Evolutionary conservation across 1,140 invertebrate species (phyloP), one percentile per base, ranked within the genome.

Genomic region (Zaprionus inermis): DNA sequence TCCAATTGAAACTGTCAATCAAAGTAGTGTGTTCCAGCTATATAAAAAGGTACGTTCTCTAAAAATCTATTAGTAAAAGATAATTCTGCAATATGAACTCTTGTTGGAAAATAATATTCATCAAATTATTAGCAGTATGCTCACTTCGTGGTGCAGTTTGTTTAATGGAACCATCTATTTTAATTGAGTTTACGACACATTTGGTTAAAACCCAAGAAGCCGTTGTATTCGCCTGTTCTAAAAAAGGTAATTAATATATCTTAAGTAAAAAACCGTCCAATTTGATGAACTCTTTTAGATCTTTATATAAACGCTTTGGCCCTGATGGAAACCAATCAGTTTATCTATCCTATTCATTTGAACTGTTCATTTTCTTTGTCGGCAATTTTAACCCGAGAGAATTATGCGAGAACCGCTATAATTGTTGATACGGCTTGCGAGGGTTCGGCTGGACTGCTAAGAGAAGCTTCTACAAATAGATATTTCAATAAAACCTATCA

Each of bases 401-500:
- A 68, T 24, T 72, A 76, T 49, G 79, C 71, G 22, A 60, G 64
- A 7, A 84, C 88, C n/a, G 11, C 78, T 11, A 69, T 91, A 16
- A 44, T 91, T 20, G 72, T 89, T 11, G 72, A 91, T 58, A 63
- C 78, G 0, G 28, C 1, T 20, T 91, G 89, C 11, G 58, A 55
- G 4, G 74, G 66, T 3, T 38, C 76, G 3, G 9, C n/a, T 20
- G 38, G 18, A 0, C 54, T 91, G 0, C 56, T 91, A 3, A 54
- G 10, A 4, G 54, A 77, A 63, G 85, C 81, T 14, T 78, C 89
- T 49, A 22, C 24, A 6, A 18, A 59, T 34, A 73, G 73, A 44
- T 86, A 64, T 20, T 91, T 86, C 32, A 91, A 91, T 49, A 91
- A 86, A 56, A 86, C 89, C 6, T 91, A 91, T 68, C 90, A 91